A percentile compares a stretch with the other conserved stretches of the same genome.
Evolutionary conservation across 2,888 invertebrate species (phyloP).

Genomic region (Aromia moschata): DNA sequence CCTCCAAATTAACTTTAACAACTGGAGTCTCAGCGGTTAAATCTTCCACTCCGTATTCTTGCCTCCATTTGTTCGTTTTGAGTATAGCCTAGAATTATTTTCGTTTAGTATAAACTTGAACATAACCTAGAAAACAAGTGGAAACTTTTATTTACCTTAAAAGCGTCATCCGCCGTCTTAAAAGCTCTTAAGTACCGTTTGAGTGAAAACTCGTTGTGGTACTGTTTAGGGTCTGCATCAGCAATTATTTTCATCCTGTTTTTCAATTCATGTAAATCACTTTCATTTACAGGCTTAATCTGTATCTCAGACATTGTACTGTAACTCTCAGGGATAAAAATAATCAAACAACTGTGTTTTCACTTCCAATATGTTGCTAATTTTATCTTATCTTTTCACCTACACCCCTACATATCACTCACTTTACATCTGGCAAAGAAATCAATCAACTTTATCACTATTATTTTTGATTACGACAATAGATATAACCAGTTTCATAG

Average conservation of each 20-base stretch:
- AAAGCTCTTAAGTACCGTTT: constrained; percentile 78
- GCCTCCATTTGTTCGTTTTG: constrained; percentile 83
- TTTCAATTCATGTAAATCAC: constrained; percentile 73
- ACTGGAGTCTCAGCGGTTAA: constrained; percentile 67
- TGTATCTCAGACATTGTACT: constrained; percentile 32
- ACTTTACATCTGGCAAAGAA: constrained; percentile 14
- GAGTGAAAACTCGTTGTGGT: constrained; percentile 78
- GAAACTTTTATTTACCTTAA: constrained; percentile 68
- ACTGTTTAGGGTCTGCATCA: constrained; percentile 77
- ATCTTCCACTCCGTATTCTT: constrained; percentile 74
- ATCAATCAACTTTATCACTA: constrained; percentile 15
- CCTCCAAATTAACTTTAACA: constrained; percentile 68
- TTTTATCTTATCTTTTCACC: constrained; percentile 20
- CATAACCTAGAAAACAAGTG: constrained; percentile 3
- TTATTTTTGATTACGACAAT: background rate
- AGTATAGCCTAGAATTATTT: constrained; percentile 74
- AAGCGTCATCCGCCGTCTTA: constrained; percentile 76
- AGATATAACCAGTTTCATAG: background rate
- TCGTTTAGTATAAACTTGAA: constrained; percentile 4
- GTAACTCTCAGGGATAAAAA: background rate
- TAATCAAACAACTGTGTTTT: background rate
- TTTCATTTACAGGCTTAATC: constrained; percentile 68
- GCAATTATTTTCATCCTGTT: constrained; percentile 77
- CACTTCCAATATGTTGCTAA: background rate
- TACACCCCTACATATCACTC: constrained; percentile 23